phyloP scores from a whole-genome alignment of 2,113 vertebrate species.

The Tapirus terrestris region DNA sequence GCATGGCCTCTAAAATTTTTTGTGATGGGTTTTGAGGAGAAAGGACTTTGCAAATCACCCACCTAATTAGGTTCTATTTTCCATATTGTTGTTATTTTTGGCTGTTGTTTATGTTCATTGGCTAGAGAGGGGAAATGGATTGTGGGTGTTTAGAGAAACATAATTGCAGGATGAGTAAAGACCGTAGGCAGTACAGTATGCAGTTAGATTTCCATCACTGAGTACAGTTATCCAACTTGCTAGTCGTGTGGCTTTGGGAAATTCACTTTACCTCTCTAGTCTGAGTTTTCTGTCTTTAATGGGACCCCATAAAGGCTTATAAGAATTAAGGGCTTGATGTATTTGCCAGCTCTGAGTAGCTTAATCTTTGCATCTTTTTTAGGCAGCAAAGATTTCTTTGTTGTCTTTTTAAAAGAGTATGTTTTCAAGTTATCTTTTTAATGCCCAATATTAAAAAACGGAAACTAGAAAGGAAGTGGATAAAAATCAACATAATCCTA shows the following conservation, averaged over 20 bases:
- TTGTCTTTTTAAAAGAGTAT: slow-evolving; percentile 1
- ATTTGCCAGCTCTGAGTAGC: background rate
- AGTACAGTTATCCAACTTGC: background rate
- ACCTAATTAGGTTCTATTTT: background rate
- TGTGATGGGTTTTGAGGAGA: background rate
- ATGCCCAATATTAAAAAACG: background rate
- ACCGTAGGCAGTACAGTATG: background rate
- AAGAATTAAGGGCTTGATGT: background rate
- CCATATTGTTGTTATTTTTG: background rate
- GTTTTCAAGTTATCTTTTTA: background rate
- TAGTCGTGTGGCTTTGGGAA: background rate
- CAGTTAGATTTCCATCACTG: background rate
- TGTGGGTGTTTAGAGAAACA: background rate
- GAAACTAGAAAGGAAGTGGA: background rate
- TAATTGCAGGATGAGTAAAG: background rate
- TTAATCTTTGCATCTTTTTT: slow-evolving; percentile 11
- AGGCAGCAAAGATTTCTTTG: background rate
- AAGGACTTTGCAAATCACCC: background rate
- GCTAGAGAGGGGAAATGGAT: background rate
- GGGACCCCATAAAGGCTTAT: background rate
- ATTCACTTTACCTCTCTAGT: background rate
- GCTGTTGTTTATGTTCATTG: background rate
- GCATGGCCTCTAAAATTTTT: background rate
- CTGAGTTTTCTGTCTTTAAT: background rate
- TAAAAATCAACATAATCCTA: slow-evolving; percentile 36